These are phyloP conservation scores for Andricus quercusramuli DNA, from an alignment of 2,888 invertebrate species.

Conservation along the genomic window DNA sequence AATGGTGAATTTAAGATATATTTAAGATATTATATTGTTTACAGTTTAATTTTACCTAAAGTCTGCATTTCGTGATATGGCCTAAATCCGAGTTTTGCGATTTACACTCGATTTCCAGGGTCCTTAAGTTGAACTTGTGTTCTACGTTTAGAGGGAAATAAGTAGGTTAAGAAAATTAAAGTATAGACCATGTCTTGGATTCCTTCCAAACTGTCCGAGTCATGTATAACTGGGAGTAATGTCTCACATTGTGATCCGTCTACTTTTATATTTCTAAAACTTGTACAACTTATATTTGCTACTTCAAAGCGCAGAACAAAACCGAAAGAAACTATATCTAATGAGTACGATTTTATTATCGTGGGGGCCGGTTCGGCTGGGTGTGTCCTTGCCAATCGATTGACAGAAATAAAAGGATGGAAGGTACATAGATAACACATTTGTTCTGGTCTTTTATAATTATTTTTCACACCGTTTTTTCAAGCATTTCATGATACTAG, in stretches of 20 bases:
- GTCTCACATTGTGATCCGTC: slow-evolving; percentile 82
- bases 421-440: slow-evolving; percentile 81
- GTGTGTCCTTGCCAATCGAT: slow-evolving; percentile 85
- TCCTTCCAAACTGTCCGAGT: slow-evolving; percentile 81
- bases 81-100: too few species aligned
- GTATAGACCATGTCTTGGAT: slow-evolving; percentile 77
- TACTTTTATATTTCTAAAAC: slow-evolving; percentile 82
- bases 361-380: slow-evolving; percentile 93
- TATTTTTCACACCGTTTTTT: background rate
- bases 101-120: too few species aligned
- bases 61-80: too few species aligned
- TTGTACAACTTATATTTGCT: slow-evolving; percentile 82
- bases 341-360: slow-evolving; percentile 90
- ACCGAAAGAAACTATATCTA: background rate
- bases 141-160: too few species aligned
- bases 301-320: slow-evolving; percentile 77
- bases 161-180: too few species aligned
- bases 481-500: background rate
- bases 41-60: too few species aligned
- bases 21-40: too few species aligned
- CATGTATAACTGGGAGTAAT: slow-evolving; percentile 80
- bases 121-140: too few species aligned
- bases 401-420: slow-evolving; percentile 81
- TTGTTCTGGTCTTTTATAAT: background rate
- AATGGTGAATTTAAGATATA: too few species aligned